Base-by-base conservation (phyloP, 2,888 invertebrate genomes). In the Pterobdella sp. region DNA sequence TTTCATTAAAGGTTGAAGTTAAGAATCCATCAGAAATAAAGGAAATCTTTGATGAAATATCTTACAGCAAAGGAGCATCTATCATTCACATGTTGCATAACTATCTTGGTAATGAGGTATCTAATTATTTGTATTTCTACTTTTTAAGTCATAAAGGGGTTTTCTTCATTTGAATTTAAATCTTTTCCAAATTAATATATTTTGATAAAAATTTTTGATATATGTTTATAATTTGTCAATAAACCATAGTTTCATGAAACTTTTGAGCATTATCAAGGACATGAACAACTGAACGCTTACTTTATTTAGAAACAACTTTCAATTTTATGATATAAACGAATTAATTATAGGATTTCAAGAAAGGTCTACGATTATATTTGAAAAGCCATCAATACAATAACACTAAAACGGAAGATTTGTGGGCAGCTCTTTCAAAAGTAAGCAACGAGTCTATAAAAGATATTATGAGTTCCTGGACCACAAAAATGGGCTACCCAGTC, bases 381-480 rank as follows among this genome's bases (percentile, higher is more conserved):
- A 91, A 89, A 1, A 88, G 89, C 75, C 92, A 93, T 86, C 84
- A 90, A 85, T 95, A 94, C 83, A 88, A 88, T 79, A 97, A 96
- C 83, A 92, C 96, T 0, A 89, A 89, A 79, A 96, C 96, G 0
- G 92, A 91, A 83, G 94, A 97, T 83, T 86, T 97, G 79, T 97
- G 96, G 96, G 87, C 88, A 0, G 90, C 93, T 0, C 86, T 97
- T 76, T 91, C 90, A 79, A 90, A 91, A 81, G 91, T 92, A 0
- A 93, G 93, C 78, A 89, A 89, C 32, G 93, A 95, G 83, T 92
- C 94, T 1, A 91, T 98, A 0, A 89, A 89, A 0, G 88, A 88
- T 67, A 90, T 98, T 10, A 97, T 98, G 96, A 90, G 91, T 7
- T 91, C 92, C 31, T 98, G 97, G 97, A 96, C 95, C 0, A 91